Evolutionary conservation across 2,113 vertebrate species (phyloP), one percentile per base, ranked within the genome.

Genomic region (Uria lomvia): DNA sequence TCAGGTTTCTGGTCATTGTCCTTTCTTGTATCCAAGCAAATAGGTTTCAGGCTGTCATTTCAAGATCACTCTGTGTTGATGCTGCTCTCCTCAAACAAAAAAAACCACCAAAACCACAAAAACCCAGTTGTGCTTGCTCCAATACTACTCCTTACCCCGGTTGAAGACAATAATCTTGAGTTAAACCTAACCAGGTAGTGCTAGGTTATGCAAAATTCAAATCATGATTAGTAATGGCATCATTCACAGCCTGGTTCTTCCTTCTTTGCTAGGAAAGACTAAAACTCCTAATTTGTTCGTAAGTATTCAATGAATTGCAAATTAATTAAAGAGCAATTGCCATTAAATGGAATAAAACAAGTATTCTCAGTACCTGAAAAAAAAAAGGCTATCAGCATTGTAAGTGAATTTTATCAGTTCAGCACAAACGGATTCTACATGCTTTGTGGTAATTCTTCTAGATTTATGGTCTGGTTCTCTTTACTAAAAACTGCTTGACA

Each of bases 1-100:
- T 0, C 36, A 89, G 47, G 40, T 94, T 94, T 96, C 80, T 97
- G 5, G 34, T 96, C 43, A 60, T 93, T 90, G 85, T 95, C 73
- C 52, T 87, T 94, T 70, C 17, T 90, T 71, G 40, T 1, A 59
- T 18, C 29, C 19, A 92, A 59, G 8, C 22, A 87, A 80, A 27
- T 9, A 50, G 43, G 22, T 94, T 81, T 58, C 72, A 78, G 59
- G 40, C 21, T 68, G 72, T 79, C 26, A 12, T 67, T 84, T 84
- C 60, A 11, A 27, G 50, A 42, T 59, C 30, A 1, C 27, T 80
- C 20, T 52, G 16, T 67, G 36, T 47, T 76, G 59, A 66, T 63
- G 15, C 23, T 71, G 23, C 32, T 74, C 32, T 75, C 52, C 42
- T 78, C 20, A 50, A 30, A n/a, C 60, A 38, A 34, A 20, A 7